Evolutionary conservation across 2,113 vertebrate genomes (phyloP), one percentile per base, ranked within the genome.

Genomic region (Colaptes auratus): DNA sequence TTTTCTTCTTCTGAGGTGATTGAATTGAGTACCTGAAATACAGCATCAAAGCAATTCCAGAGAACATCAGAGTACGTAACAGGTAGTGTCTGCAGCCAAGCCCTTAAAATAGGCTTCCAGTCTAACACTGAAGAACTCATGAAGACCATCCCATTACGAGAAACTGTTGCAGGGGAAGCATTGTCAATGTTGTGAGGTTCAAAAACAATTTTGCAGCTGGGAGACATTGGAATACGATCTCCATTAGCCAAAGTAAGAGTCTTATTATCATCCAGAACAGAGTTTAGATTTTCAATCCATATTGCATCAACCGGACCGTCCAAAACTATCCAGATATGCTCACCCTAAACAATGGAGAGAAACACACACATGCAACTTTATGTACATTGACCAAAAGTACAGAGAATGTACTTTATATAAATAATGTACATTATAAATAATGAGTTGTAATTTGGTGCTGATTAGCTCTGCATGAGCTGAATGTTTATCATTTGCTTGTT

Each of bases 241-340:
- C 99, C 99, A 59, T 99, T 99, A 66, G 99, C 99, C 80, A 99
- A 97, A 4, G 99, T 99, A 20, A 99, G 98, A 6, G 99, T 99
- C 96, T 98, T 98, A 96, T 99, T 99, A 94, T 99, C 99, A 46
- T 99, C 99, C 96, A 99, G 97, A 82, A 99, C 99, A 0, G 99
- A 99, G 96, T 99, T 99, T 35, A 99, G 97, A 91, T 99, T 99
- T 97, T 99, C 99, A 91, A 99, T 99, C 99, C 99, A 99, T 96
- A 99, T 99, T 66, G 99, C 99, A 91, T 99, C 99, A 25, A 99
- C 99, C 24, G 99, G 99, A 53, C 99, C 99, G 95, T 99, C 99
- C 89, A 99, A 97, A 82, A 99, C 98, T 79, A 99, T 99, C 99
- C 99, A 99, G 86, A 99, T 98, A 95, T 99, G 98, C 60, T 99